Evolutionary conservation across 2,113 vertebrate species (phyloP), one percentile per base, ranked within the genome.

Genomic region (Bubo blakistoni): DNA sequence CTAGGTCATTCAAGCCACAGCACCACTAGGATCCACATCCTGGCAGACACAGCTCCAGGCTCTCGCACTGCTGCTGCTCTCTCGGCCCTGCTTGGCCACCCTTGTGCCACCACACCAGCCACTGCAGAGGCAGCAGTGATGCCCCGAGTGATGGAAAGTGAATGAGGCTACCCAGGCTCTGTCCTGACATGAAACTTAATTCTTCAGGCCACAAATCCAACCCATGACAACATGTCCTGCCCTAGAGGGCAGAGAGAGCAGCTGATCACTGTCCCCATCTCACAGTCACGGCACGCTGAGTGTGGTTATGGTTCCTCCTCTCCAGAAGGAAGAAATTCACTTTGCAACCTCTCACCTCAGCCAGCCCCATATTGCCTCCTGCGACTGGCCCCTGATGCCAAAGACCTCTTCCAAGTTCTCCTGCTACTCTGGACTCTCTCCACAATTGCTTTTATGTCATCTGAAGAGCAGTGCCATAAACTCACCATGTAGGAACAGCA

Each of bases 401-500:
- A 89, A 91, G 57, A 67, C 13, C 5, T 47, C 44, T 58, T 47
- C 40, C 36, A 81, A 57, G n/a, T 65, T 26, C 21, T 88, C 8
- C 36, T 85, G 52, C 34, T 58, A 24, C 16, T 40, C 38, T 24
- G 17, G 21, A 61, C 40, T 72, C 26, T 76, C 26, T 15, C 25
- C 25, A 61, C 7, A 63, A 52, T 4, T 51, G 36, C 21, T 22
- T 66, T 52, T 55, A 6, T 7, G 40, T 44, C 32, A 9, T 51
- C 30, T 72, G 63, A 83, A 69, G 18, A 80, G 26, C 40, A 63
- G 44, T 16, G 11, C 27, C 38, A 62, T n/a, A 27, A 77, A 58
- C 42, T 36, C 3, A 0, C 16, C 36, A 22, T 0, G 4, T 1
- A 62, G 81, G 65, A 87, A 44, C 0, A 0, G 40, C 34, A 66